phyloP scores from a whole-genome alignment of 2,797 vertebrate species.

The Enteromius treurensis region DNA sequence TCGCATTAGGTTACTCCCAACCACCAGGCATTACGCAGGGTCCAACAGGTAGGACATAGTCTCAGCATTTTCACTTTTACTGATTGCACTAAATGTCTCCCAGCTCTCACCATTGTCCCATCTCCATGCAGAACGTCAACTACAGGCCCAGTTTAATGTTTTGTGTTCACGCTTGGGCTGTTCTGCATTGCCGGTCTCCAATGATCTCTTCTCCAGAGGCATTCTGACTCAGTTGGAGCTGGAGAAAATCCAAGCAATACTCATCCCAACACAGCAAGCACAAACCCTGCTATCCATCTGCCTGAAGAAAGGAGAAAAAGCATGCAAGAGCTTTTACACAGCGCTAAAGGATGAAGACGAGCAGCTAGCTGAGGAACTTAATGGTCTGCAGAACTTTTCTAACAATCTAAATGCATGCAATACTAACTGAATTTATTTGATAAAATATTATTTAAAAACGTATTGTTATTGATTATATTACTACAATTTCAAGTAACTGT shows the following conservation, averaged over 20 bases:
- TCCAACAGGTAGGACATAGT: conserved; percentile 61
- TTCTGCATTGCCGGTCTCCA: conserved; percentile 61
- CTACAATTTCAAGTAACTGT: too few relatives aligned
- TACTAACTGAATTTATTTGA: neutral
- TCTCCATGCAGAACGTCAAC: conserved; percentile 54
- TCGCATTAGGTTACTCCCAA: conserved; percentile 1
- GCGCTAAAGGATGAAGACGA: conserved; percentile 61
- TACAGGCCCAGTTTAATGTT: conserved; percentile 55
- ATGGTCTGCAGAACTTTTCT: conserved; percentile 40
- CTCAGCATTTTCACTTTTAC: neutral
- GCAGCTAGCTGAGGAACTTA: conserved; percentile 61
- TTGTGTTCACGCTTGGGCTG: conserved; percentile 63
- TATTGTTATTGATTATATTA: neutral
- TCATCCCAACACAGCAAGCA: conserved; percentile 60
- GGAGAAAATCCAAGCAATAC: conserved; percentile 61
- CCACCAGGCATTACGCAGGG: conserved; percentile 55
- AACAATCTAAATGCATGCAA: neutral
- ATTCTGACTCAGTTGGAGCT: conserved; percentile 66
- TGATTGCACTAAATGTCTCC: neutral
- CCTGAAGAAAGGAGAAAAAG: conserved; percentile 65
- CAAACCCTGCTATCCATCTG: conserved; percentile 62
- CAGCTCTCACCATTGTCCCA: neutral
- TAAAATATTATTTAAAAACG: neutral
- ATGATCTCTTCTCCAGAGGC: conserved; percentile 62
- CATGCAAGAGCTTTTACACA: conserved; percentile 63